Conservation (phyloP, 2,888 invertebrate species). For the Coelopa pilipes region DNA sequence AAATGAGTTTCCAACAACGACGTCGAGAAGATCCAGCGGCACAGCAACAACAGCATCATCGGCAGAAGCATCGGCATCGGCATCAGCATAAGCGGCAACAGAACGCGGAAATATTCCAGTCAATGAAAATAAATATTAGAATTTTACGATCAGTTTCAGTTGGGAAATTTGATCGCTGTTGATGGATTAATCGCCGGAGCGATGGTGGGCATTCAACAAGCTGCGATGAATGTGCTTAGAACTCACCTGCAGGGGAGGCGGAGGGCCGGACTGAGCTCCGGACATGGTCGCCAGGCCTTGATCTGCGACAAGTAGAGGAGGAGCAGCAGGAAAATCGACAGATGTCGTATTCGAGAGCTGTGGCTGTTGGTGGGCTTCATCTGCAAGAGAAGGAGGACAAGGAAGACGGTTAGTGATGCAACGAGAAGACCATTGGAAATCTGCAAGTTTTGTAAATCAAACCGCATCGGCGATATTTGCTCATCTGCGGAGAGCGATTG, state of each 20-base stretch:
- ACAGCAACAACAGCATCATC: no score
- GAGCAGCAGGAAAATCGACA: conserved; percentile 51
- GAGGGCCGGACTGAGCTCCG: conserved; percentile 79
- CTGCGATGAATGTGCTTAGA: not conserved
- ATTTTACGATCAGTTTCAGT: conserved; percentile 18
- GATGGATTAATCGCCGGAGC: conserved; percentile 16
- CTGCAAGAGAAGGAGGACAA: conserved; percentile 32
- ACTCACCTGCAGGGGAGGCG: conserved; percentile 77
- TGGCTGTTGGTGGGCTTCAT: conserved; percentile 45
- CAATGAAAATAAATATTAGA: conserved; percentile 30
- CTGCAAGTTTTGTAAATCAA: not conserved
- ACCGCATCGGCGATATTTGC: no score
- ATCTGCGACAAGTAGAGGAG: conserved; percentile 58
- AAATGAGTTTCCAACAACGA: conserved; percentile 17
- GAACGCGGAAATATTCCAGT: conserved; percentile 29
- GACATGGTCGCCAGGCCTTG: conserved; percentile 76
- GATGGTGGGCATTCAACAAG: not conserved
- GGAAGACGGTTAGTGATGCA: not conserved
- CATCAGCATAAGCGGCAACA: no score
- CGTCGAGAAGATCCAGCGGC: not conserved
- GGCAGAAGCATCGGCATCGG: no score
- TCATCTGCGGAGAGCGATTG: no score
- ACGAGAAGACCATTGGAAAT: not conserved
- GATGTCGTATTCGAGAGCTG: conserved; percentile 48
- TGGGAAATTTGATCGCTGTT: conserved; percentile 24